These are phyloP conservation scores for Scophthalmus maximus DNA, from an alignment of 2,113 vertebrate genomes.

Conservation along the genomic window DNA sequence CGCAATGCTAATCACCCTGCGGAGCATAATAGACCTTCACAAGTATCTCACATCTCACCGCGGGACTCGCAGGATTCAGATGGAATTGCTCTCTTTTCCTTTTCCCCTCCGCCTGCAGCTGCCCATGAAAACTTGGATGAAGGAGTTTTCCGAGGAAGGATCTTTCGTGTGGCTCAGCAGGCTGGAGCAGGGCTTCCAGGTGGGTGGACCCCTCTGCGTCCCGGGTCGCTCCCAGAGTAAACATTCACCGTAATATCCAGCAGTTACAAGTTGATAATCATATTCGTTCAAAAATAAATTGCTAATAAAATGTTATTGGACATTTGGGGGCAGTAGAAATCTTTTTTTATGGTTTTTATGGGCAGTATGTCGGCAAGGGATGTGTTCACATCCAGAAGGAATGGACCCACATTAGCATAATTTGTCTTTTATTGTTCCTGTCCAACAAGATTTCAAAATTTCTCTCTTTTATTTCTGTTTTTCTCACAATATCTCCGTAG, in stretches of 20 bases:
- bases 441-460: too few species aligned
- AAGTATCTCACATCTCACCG: background rate
- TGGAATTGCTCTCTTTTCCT: background rate
- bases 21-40: background rate
- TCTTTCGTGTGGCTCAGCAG: slow-evolving; percentile 89
- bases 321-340: too few species aligned
- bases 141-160: slow-evolving; percentile 60
- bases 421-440: too few species aligned
- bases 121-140: slow-evolving; percentile 87
- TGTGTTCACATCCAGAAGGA: too few species aligned
- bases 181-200: slow-evolving; percentile 85
- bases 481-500: too few species aligned
- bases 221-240: background rate
- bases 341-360: too few species aligned
- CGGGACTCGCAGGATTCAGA: background rate
- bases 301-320: too few species aligned
- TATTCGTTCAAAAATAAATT: too few species aligned
- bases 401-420: too few species aligned
- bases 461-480: too few species aligned
- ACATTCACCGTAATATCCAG: background rate
- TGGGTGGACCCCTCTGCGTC: slow-evolving; percentile 49
- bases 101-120: slow-evolving; percentile 73
- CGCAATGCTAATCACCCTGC: slow-evolving; percentile 25
- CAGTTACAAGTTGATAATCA: too few species aligned
- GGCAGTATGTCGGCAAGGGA: too few species aligned